These are phyloP conservation scores for Eledona agricola DNA, from an alignment of 2,888 invertebrate species.

Conservation along the genomic window DNA sequence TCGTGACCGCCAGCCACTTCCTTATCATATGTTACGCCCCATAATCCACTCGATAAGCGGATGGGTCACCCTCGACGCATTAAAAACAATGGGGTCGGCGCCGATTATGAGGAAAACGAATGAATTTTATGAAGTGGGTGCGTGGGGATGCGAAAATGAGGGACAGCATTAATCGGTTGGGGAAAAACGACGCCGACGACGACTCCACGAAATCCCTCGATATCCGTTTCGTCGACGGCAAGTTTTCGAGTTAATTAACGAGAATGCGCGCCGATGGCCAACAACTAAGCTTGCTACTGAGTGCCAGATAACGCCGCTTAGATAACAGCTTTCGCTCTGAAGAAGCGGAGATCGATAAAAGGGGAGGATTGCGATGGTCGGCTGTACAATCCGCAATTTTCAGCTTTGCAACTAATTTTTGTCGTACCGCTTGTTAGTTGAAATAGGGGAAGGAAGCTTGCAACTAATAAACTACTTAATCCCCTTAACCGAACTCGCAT, in stretches of 20 bases:
- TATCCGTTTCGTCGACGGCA: slow-evolving; percentile 25
- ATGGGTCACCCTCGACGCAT: slow-evolving; percentile 35
- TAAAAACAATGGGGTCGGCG: slow-evolving; percentile 41
- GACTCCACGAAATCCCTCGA: slow-evolving; percentile 24
- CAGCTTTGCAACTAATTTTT: no score
- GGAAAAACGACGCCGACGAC: not conserved
- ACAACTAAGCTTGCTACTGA: slow-evolving; percentile 5
- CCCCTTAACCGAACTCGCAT: slow-evolving; percentile 47
- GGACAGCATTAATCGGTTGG: no score
- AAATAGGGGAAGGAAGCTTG: no score
- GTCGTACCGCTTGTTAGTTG: no score
- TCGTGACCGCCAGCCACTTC: slow-evolving; percentile 52
- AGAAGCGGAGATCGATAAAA: slow-evolving; percentile 6
- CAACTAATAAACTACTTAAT: slow-evolving; percentile 53
- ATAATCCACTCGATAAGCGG: slow-evolving; percentile 44
- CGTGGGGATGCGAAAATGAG: no score
- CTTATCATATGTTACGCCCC: slow-evolving; percentile 46
- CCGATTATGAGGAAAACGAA: no score
- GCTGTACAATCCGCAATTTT: no score
- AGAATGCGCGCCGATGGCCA: slow-evolving; percentile 24
- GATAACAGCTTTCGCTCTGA: slow-evolving; percentile 11
- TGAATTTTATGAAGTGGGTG: no score
- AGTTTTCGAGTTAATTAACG: slow-evolving; percentile 34
- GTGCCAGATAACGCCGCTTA: slow-evolving; percentile 7
- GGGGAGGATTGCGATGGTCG: not conserved